These are phyloP conservation scores for Megaleporinus macrocephalus DNA, from an alignment of 2,113 vertebrate genomes.

Conservation along the genomic window DNA sequence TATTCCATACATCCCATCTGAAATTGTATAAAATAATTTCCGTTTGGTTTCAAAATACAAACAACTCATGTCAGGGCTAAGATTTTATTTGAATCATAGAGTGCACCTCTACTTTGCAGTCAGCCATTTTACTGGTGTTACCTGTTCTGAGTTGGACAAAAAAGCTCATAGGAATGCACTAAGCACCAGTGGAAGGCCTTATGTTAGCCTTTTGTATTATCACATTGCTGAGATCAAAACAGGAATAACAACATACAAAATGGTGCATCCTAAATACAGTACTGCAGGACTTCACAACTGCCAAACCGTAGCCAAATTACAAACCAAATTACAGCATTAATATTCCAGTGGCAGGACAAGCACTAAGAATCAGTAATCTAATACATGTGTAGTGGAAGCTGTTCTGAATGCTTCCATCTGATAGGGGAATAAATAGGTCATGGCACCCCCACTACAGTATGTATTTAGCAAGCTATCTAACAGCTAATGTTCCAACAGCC, in stretches of 20 bases:
- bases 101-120: too few relatives aligned
- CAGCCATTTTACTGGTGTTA: too few relatives aligned
- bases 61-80: too few relatives aligned
- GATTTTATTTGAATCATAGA: too few relatives aligned
- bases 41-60: too few relatives aligned
- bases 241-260: too few relatives aligned
- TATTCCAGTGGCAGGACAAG: slow-evolving; percentile 11
- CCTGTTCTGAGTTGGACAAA: too few relatives aligned
- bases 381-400: slow-evolving; percentile 50
- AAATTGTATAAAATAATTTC: too few relatives aligned
- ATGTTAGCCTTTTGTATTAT: too few relatives aligned
- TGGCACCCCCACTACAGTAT: slow-evolving; percentile 2
- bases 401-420: slow-evolving; percentile 53
- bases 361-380: slow-evolving; percentile 58
- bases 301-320: slow-evolving; percentile 27
- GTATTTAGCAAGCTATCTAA: slow-evolving; percentile 41
- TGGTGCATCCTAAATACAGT: background rate
- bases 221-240: too few relatives aligned
- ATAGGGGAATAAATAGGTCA: slow-evolving; percentile 56
- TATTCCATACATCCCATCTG: background rate
- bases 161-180: too few relatives aligned
- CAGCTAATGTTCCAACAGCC: slow-evolving; percentile 25
- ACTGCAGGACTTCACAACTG: background rate
- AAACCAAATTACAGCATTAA: slow-evolving; percentile 46
- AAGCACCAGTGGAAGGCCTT: too few relatives aligned